Conservation (phyloP, 2,888 invertebrate species). For the Agrotis segetum region DNA sequence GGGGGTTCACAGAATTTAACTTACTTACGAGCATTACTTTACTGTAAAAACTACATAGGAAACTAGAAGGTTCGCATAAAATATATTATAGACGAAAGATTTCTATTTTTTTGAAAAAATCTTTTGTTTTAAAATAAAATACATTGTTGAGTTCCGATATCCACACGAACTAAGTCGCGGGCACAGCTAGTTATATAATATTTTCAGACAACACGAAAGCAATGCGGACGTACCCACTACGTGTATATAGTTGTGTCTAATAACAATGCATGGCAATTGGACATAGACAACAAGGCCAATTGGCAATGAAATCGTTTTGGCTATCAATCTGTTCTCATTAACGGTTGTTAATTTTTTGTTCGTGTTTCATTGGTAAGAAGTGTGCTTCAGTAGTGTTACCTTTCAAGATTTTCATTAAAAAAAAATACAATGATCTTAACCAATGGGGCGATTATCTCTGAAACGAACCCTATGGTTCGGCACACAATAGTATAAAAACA, state of each 20-base stretch:
- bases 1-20: too few relatives aligned
- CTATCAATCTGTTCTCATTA: slow-evolving; percentile 34
- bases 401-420: too few relatives aligned
- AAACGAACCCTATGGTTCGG: background rate
- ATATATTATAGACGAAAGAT: too few relatives aligned
- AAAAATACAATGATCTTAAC: too few relatives aligned
- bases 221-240: background rate
- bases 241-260: background rate
- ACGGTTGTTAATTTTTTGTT: slow-evolving; percentile 18
- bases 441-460: background rate
- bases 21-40: too few relatives aligned
- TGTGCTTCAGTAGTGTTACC: background rate
- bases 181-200: too few relatives aligned
- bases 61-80: too few relatives aligned
- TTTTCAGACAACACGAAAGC: slow-evolving; percentile 2
- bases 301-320: slow-evolving; percentile 31
- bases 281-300: slow-evolving; percentile 23
- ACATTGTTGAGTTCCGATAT: too few relatives aligned
- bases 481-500: slow-evolving; percentile 8
- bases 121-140: too few relatives aligned
- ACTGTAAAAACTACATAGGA: too few relatives aligned
- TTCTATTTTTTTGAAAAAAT: too few relatives aligned
- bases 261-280: slow-evolving; percentile 24
- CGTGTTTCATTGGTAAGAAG: background rate
- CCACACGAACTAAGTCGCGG: too few relatives aligned